Conservation (phyloP, 2,113 vertebrate species). For the Pelobates fuscus region DNA sequence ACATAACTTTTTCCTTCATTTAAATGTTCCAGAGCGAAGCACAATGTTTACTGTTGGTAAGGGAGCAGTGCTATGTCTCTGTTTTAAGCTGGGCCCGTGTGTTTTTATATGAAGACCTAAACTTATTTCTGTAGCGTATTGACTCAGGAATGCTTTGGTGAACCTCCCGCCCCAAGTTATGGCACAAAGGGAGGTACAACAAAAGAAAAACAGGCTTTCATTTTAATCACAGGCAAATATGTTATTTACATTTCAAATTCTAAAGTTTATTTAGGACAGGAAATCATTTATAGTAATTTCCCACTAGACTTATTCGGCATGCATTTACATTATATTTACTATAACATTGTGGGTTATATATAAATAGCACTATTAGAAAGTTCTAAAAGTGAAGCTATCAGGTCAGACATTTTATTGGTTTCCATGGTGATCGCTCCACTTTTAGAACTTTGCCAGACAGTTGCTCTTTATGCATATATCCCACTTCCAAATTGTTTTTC, state of each 20-base stretch:
- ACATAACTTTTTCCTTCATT: slow-evolving; percentile 47
- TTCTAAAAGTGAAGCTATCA: too few species aligned
- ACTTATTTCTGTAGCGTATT: not conserved
- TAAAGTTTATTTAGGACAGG: slow-evolving; percentile 8
- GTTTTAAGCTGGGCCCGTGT: not conserved
- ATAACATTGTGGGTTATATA: too few species aligned
- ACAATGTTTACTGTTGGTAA: slow-evolving; percentile 31
- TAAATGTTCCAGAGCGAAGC: slow-evolving; percentile 32
- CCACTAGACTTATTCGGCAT: too few species aligned
- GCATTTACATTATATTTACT: too few species aligned
- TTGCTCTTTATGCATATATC: too few species aligned
- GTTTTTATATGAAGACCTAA: not conserved
- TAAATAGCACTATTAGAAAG: too few species aligned
- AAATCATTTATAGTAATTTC: not conserved
- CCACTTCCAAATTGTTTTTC: too few species aligned
- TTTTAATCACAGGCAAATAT: not conserved
- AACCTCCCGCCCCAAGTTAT: not conserved
- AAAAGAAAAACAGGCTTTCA: not conserved
- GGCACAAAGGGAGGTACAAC: too few species aligned
- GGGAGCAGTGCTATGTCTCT: not conserved
- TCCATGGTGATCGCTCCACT: too few species aligned
- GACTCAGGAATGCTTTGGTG: not conserved
- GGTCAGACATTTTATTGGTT: too few species aligned
- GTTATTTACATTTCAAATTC: not conserved
- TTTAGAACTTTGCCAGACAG: too few species aligned